Base-by-base conservation (phyloP, 92 coral and sea anemone genomes). In the Palythoa caribaeorum region DNA sequence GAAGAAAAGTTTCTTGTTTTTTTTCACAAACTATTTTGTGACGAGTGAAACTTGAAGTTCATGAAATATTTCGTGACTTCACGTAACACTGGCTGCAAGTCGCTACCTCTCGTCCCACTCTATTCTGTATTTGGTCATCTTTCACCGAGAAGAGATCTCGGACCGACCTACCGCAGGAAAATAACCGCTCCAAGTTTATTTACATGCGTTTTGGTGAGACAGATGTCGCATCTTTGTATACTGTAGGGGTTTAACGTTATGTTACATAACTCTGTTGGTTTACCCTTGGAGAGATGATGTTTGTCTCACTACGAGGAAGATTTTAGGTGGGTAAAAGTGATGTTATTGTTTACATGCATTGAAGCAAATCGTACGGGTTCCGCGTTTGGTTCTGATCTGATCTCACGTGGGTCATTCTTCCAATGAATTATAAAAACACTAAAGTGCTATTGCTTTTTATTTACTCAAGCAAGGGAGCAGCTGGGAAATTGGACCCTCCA, bases 251-350 rank as follows among this genome's bases (percentile, higher is more conserved):
- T 0, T n/a, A 1, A 2, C 20, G 70, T 17, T 1, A 17, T n/a
- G 70, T n/a, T 6, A 63, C 7, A 11, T 15, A 55, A 55, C 12
- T 55, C 62, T 55, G 3, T 55, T 55, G 62, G 62, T 2, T 11
- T 11, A 11, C 17, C 17, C 28, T 44, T 6, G 28, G 1, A 17
- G 19, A n/a, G 20, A n/a, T 4, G 35, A n/a, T 59, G 39, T 16
- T 60, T 60, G n/a, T 55, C 65, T 15, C 17, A 51, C 72, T 38
- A 39, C 11, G 2, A 50, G 47, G 15, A 63, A 16, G 21, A 17
- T 38, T 81, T 47, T 20, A 81, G 86, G 86, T 69, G 75, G 60
- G 86, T 81, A 65, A 48, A 20, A 40, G n/a, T 81, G 86, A 81
- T 81, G 47, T 81, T 51, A 81, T 66, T 48, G 86, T 81, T 81